Percentiles rank a stretch among this genome's conserved stretches.
These are phyloP conservation scores for Noctuana brunneofusca DNA, from an alignment of 2,888 invertebrate species.

Conservation along the genomic window DNA sequence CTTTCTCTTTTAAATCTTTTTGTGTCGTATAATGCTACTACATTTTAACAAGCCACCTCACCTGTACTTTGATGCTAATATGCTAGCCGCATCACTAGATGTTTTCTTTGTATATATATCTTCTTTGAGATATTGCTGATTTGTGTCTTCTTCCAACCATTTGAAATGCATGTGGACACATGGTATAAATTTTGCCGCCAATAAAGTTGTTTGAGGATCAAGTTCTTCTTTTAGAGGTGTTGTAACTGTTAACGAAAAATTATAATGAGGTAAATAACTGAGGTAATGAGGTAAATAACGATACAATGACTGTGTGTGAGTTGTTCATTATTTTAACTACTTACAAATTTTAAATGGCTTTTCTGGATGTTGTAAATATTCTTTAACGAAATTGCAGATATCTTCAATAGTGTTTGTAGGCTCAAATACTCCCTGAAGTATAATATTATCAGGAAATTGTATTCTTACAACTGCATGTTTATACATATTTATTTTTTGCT, in stretches of 20 bases:
- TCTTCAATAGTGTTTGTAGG: slow-evolving; percentile 88
- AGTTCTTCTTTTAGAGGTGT: slow-evolving; percentile 91
- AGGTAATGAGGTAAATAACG: no score
- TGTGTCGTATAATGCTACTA: neutral
- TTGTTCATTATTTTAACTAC: slow-evolving; percentile 64
- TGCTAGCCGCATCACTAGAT: slow-evolving; percentile 85
- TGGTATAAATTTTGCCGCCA: slow-evolving; percentile 90
- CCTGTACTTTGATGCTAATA: slow-evolving; percentile 87
- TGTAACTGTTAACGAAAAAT: slow-evolving; percentile 83
- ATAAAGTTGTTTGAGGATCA: slow-evolving; percentile 82
- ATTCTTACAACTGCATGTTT: slow-evolving; percentile 91
- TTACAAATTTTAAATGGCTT: slow-evolving; percentile 91
- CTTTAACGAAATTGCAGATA: slow-evolving; percentile 88
- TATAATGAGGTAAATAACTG: neutral
- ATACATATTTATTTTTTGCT: slow-evolving; percentile 85
- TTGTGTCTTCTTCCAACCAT: slow-evolving; percentile 63
- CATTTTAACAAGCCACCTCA: slow-evolving; percentile 45
- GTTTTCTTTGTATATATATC: slow-evolving; percentile 85
- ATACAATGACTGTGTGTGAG: no score
- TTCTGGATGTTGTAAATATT: slow-evolving; percentile 85
- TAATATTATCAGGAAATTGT: slow-evolving; percentile 92
- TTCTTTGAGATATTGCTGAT: slow-evolving; percentile 78
- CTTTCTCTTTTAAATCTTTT: no score
- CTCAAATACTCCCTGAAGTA: slow-evolving; percentile 93
- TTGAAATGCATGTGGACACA: slow-evolving; percentile 90